Percentiles rank a stretch among this genome's conserved stretches.
phyloP scores from a whole-genome alignment of 2,888 invertebrate species.

The Gibbula magus region DNA sequence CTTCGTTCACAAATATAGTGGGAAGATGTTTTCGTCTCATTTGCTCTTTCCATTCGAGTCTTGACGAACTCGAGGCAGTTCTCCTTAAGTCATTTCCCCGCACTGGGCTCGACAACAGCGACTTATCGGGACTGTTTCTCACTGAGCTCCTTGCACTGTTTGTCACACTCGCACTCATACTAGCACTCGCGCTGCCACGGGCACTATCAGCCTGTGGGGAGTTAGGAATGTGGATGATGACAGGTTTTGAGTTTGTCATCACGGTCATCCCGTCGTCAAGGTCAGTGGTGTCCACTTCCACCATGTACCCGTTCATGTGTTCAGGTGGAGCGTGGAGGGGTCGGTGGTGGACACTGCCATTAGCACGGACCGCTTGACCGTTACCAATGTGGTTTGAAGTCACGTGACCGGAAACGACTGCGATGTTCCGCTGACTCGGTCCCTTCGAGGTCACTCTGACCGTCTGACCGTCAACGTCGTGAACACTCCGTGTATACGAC shows the following conservation, averaged over 20 bases:
- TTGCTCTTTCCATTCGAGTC: slow-evolving; percentile 61
- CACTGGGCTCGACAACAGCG: slow-evolving; percentile 21
- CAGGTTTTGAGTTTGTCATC: slow-evolving; percentile 24
- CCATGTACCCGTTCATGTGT: background rate
- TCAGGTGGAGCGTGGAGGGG: background rate
- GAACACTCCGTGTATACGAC: slow-evolving; percentile 52
- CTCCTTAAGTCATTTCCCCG: slow-evolving; percentile 41
- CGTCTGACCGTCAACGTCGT: slow-evolving; percentile 37
- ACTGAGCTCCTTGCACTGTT: background rate
- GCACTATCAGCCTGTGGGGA: background rate
- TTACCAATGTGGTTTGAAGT: slow-evolving; percentile 31
- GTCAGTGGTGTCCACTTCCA: slow-evolving; percentile 35
- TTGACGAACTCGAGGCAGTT: slow-evolving; percentile 47
- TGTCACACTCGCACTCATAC: background rate
- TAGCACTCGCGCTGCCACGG: background rate
- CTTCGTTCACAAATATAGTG: slow-evolving; percentile 60
- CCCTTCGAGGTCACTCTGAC: slow-evolving; percentile 39
- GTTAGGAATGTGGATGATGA: slow-evolving; percentile 20
- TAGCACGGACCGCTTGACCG: slow-evolving; percentile 38
- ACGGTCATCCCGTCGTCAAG: slow-evolving; percentile 43
- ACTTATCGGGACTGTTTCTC: slow-evolving; percentile 28
- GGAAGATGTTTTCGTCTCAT: slow-evolving; percentile 65
- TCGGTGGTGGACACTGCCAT: slow-evolving; percentile 18
- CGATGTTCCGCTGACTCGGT: slow-evolving; percentile 23
- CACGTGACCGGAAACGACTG: slow-evolving; percentile 33